Conservation (phyloP, 64 coral and sea anemone species). For the Acropora yongei region DNA sequence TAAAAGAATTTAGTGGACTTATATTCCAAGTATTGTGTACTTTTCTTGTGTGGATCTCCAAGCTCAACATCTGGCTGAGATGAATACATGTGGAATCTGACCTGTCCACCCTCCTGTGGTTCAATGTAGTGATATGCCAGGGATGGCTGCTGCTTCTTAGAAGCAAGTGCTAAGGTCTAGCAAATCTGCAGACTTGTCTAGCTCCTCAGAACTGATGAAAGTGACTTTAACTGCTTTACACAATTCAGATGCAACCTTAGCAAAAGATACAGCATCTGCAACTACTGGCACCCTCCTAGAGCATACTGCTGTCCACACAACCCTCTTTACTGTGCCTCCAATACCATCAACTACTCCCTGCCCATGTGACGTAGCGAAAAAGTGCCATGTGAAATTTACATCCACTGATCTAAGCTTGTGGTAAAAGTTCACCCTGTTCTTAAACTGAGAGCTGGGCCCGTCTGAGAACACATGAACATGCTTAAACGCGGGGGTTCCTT, state of each 20-base stretch:
- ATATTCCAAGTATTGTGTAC: too few species aligned
- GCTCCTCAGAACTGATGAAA: slow-evolving; percentile 3
- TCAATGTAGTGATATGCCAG: background rate
- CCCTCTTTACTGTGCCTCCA: slow-evolving; percentile 30
- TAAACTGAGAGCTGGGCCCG: background rate
- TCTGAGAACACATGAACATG: background rate
- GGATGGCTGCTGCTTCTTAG: background rate
- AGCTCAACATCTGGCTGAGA: slow-evolving; percentile 48
- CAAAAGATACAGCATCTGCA: slow-evolving; percentile 19
- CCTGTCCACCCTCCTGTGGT: background rate
- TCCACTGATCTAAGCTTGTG: background rate
- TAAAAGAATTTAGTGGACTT: too few species aligned
- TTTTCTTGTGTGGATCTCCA: slow-evolving; percentile 26
- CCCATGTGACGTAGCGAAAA: slow-evolving; percentile 48
- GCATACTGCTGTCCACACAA: slow-evolving; percentile 25
- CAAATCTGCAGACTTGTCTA: slow-evolving; percentile 1
- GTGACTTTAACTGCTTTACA: slow-evolving; percentile 20
- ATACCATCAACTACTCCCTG: slow-evolving; percentile 34
- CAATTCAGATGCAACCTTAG: background rate
- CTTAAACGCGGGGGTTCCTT: too few species aligned
- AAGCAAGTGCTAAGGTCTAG: slow-evolving; percentile 8
- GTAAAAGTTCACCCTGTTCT: slow-evolving; percentile 35
- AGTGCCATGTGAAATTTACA: slow-evolving; percentile 9
- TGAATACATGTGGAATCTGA: background rate
- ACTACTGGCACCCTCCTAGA: slow-evolving; percentile 20